Evolutionary conservation across 1,140 invertebrate genomes (phyloP), one percentile per base, ranked within the genome.

Genomic region (Caenorhabditis remanei): DNA sequence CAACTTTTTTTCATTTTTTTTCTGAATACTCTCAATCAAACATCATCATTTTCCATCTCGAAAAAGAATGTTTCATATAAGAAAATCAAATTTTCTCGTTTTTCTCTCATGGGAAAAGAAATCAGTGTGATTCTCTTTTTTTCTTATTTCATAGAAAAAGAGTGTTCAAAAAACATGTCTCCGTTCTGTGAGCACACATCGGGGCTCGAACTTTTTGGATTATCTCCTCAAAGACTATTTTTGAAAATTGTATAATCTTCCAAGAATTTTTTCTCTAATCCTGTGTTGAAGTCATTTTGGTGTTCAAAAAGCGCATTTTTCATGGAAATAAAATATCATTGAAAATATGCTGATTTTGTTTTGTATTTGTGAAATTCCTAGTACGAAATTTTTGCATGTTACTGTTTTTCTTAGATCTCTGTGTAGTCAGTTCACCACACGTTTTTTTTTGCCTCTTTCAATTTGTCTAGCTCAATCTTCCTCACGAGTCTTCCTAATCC

Each of bases 11-110:
- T 9, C n/a, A n/a, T n/a, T 19, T 58, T n/a, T 58, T 40, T 32
- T 32, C n/a, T 63, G 61, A 63, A 63, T 63, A 63, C 61, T 21
- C 61, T 63, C 61, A 63, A 63, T 63, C 61, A 63, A 63, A 63
- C 21, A 40, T 40, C 61, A 40, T 63, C 21, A 63, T 63, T 63
- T 19, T 2, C 32, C 32, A 32, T 32, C 32, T 32, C 4, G 8
- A 63, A 58, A 40, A 63, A 24, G 50, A 53, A 53, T 53, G 61
- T 63, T 40, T 63, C 61, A 63, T 63, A 40, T 58, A 19, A 7
- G 24, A 8, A 24, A 63, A 63, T 63, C n/a, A 19, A 63, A 63
- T 63, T 63, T 32, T 53, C 50, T 53, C 9, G 13, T 53, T 16
- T 53, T 24, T 13, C 24, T 63, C 61, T 21, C 56, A 19, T 19